These are phyloP conservation scores for Syngnathus rostellatus DNA, from an alignment of 2,797 vertebrate species.

Conservation along the genomic window DNA sequence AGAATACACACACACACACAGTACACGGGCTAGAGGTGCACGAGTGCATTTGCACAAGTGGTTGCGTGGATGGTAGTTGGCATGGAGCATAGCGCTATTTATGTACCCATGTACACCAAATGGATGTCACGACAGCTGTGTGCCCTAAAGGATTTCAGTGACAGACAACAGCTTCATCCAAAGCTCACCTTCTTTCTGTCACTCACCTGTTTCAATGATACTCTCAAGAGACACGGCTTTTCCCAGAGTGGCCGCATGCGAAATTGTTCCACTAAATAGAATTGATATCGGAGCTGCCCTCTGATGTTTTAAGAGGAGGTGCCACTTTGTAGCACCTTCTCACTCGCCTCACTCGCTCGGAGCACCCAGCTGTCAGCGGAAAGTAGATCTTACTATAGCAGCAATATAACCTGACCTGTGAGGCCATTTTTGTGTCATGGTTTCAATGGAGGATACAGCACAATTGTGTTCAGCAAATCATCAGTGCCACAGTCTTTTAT, in stretches of 20 bases:
- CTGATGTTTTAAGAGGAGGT: not conserved
- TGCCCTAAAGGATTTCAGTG: not conserved
- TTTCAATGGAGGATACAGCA: not conserved
- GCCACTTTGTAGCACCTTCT: conserved; percentile 1
- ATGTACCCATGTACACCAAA: not conserved
- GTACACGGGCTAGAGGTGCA: not conserved
- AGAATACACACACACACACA: conserved; percentile 57
- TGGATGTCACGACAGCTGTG: conserved; percentile 14
- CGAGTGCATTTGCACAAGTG: not conserved
- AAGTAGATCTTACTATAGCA: not conserved
- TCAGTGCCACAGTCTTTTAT: no score
- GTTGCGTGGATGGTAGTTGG: not conserved
- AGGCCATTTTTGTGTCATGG: not conserved
- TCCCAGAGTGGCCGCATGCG: conserved; percentile 3
- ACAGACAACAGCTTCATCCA: conserved; percentile 11
- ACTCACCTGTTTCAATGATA: conserved; percentile 13
- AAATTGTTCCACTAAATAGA: not conserved
- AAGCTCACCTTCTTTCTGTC: conserved; percentile 10
- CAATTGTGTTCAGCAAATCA: no score
- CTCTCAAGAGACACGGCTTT: conserved; percentile 21
- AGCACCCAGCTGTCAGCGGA: not conserved
- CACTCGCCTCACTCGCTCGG: conserved; percentile 6
- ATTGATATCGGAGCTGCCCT: not conserved
- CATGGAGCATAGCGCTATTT: not conserved
- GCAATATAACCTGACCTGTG: not conserved